Evolutionary conservation across 2,113 vertebrate species (phyloP), one percentile per base, ranked within the genome.

Genomic region (Pseudopipra pipra): DNA sequence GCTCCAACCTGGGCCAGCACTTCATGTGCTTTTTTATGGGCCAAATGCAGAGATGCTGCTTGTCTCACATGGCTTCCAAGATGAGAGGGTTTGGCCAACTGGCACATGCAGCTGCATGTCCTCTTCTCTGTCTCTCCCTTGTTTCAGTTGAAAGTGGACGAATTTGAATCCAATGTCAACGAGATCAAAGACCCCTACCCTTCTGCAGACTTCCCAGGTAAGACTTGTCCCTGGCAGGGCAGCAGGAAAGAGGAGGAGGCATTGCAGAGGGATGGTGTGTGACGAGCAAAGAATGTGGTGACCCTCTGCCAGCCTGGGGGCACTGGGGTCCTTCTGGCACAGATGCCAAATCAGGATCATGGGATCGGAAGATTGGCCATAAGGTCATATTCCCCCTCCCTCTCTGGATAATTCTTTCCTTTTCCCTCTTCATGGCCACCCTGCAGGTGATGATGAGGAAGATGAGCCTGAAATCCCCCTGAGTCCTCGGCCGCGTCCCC

Each of bases 161-260:
- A 99, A 90, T 99, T 99, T 98, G 99, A 99, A 97, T 99, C 99
- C 19, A 99, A 99, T 16, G 99, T 99, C 85, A 99, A 99, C 51
- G 99, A 99, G 97, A 98, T 99, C 77, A 99, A 99, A 96, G 99
- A 99, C 72, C 99, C 99, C 6, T 99, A 99, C 93, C 99, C 99
- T 44, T 99, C 99, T 25, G 99, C 98, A 23, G 99, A 99, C 94
- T 99, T 99, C 87, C 99, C 99, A 98, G 99, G 99, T 99, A 98
- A 96, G 82, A 2, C 17, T 44, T 85, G 52, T 33, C 44, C 44
- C 61, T 63, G 51, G n/a, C 58, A 83, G 82, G 54, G 61, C 70
- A 78, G 43, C 68, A 51, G 75, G 31, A 73, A 27, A 43, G 41
- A 23, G 59, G 68, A 59, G 49, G 37, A 21, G 37, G 22, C 24